phyloP scores from a whole-genome alignment of 2,797 vertebrate genomes.

The Gymnothorax javanicus region DNA sequence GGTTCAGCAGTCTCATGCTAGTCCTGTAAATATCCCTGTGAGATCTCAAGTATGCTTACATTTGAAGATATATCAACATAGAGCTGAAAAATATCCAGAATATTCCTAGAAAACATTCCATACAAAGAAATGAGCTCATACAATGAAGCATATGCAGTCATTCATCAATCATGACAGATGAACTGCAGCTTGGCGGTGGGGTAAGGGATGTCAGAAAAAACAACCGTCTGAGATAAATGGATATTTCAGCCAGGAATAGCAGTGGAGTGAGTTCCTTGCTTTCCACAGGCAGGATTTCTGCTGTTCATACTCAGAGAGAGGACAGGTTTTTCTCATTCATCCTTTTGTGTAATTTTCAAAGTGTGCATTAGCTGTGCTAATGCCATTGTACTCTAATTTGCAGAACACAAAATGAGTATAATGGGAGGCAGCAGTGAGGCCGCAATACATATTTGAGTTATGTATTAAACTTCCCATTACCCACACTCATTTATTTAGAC shows the following conservation, averaged over 20 bases:
- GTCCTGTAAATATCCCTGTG: not conserved
- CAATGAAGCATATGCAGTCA: not conserved
- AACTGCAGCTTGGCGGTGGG: not conserved
- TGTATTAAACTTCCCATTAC: not conserved
- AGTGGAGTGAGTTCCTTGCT: not conserved
- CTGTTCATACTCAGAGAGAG: not conserved
- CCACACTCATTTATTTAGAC: slow-evolving; percentile 14
- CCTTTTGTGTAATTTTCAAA: not conserved
- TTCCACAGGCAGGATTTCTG: not conserved
- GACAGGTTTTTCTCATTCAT: not conserved
- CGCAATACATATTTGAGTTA: not conserved
- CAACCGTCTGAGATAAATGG: not conserved
- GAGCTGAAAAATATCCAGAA: not conserved
- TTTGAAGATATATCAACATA: not conserved
- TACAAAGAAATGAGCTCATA: not conserved
- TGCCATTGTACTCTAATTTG: not conserved
- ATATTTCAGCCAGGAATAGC: not conserved
- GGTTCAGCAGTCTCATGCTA: not conserved
- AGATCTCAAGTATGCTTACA: not conserved
- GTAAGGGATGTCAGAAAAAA: not conserved
- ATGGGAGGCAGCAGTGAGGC: not conserved
- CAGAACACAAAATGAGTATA: not conserved
- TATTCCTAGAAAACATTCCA: not conserved
- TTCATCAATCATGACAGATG: not conserved
- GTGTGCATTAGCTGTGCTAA: not conserved